Evolutionary conservation across 2,113 vertebrate species (phyloP), one percentile per base, ranked within the genome.

Genomic region (Siniperca chuatsi): DNA sequence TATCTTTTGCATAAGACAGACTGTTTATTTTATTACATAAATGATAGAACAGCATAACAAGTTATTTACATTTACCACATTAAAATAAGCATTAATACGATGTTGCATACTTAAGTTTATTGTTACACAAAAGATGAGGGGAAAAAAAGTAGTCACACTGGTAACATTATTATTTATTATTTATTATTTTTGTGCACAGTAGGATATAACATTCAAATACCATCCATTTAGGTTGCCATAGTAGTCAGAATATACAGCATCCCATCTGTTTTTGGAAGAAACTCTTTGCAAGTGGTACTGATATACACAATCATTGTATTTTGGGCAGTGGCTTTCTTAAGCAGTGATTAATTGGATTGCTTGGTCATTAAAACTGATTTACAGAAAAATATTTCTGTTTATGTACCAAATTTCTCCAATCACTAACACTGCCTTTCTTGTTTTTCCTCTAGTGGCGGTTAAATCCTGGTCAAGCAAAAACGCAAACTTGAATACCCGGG

Each of bases 361-460:
- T 64, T 29, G 10, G 23, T 33, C 20, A 62, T 35, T 42, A 2
- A 58, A 52, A 20, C 2, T 73, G 46, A 55, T 20, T 62, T 37
- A 21, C 44, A 71, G 12, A 66, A 4, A 66, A 64, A 52, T n/a
- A 21, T 21, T 52, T 15, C 6, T 15, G 13, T 62, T n/a, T 6
- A 23, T 54, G 23, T 42, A 15, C 10, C 4, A 4, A 1, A 25
- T 29, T 37, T 35, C 10, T 46, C 9, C 1, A 16, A 7, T 57
- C 7, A 44, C 25, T 84, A 86, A 90, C 48, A 11, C n/a, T 79
- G 8, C 6, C 0, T 52, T 44, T 33, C 1, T 44, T 78, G 2
- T 75, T 66, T 84, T 46, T 73, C 33, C 88, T 92, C 85, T 92
- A 98, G 97, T 87, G 97, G 97, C 0, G 97, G 97, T 86, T 98